These are phyloP conservation scores for Rhopalosiphum nymphaeae DNA, from an alignment of 2,888 invertebrate genomes.

Conservation along the genomic window DNA sequence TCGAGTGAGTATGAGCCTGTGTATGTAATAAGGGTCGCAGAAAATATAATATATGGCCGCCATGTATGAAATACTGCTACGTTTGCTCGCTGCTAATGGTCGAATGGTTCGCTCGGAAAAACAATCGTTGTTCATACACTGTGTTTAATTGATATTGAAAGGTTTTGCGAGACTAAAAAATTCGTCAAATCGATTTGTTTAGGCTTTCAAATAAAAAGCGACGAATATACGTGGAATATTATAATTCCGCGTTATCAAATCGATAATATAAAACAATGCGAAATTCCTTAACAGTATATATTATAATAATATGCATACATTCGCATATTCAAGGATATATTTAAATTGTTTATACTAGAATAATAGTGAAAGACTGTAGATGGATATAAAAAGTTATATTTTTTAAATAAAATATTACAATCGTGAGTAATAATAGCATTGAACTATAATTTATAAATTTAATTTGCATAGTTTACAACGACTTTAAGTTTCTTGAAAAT, in stretches of 20 bases:
- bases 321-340: neutral
- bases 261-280: neutral
- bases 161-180: neutral
- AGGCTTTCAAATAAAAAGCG: neutral
- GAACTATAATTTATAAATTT: neutral
- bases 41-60: constrained; percentile 31
- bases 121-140: constrained; percentile 36
- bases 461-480: constrained; percentile 9
- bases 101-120: constrained; percentile 29
- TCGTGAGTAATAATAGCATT: constrained; percentile 26
- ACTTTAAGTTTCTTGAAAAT: neutral
- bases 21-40: constrained; percentile 36
- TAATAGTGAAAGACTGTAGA: neutral
- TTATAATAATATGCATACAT: neutral
- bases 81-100: constrained; percentile 33
- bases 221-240: neutral
- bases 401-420: constrained; percentile 15
- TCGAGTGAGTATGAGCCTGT: neutral
- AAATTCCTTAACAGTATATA: constrained; percentile 25
- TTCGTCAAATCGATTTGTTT: neutral
- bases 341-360: neutral
- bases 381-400: neutral
- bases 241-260: neutral
- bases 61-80: constrained; percentile 30
- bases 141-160: constrained; percentile 44